Percentiles rank a stretch among this genome's conserved stretches.
Conservation (phyloP, 2,888 invertebrate species). For the Cryptocheilus praepositus region DNA sequence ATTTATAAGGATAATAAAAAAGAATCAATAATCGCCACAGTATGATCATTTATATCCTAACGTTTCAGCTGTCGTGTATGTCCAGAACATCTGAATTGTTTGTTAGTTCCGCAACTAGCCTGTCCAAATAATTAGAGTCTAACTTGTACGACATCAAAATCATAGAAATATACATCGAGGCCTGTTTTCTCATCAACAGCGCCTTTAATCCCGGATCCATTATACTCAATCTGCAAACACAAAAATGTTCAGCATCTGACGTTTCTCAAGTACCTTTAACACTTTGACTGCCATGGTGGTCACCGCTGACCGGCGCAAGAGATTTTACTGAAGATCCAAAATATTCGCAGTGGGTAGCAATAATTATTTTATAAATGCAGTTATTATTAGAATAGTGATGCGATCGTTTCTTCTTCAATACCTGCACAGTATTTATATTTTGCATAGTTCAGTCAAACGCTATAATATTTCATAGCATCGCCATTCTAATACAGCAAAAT, state of each 20-base stretch:
- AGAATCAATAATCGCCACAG: slow-evolving; percentile 17
- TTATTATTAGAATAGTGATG: too few relatives aligned
- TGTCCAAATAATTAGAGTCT: slow-evolving; percentile 66
- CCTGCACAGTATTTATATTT: too few relatives aligned
- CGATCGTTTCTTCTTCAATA: too few relatives aligned
- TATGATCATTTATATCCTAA: background rate
- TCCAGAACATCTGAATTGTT: slow-evolving; percentile 32
- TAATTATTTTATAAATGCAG: too few relatives aligned
- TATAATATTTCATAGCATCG: too few relatives aligned
- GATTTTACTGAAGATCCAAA: too few relatives aligned
- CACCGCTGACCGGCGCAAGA: too few relatives aligned
- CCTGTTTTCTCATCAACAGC: slow-evolving; percentile 61
- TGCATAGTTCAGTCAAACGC: too few relatives aligned
- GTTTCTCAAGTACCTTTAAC: too few relatives aligned
- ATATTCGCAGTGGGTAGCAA: too few relatives aligned
- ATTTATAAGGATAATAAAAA: background rate
- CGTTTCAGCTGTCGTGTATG: slow-evolving; percentile 1
- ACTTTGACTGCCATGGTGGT: too few relatives aligned
- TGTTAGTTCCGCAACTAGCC: slow-evolving; percentile 53
- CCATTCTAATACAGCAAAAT: too few relatives aligned
- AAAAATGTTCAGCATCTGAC: background rate
- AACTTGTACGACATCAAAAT: slow-evolving; percentile 69
- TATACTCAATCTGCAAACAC: slow-evolving; percentile 61
- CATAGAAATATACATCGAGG: slow-evolving; percentile 66
- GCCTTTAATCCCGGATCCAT: slow-evolving; percentile 60